Percentiles rank a stretch among this genome's conserved stretches.
Evolutionary conservation across 2,113 vertebrate species (phyloP).

Genomic region (Rhineura floridana): DNA sequence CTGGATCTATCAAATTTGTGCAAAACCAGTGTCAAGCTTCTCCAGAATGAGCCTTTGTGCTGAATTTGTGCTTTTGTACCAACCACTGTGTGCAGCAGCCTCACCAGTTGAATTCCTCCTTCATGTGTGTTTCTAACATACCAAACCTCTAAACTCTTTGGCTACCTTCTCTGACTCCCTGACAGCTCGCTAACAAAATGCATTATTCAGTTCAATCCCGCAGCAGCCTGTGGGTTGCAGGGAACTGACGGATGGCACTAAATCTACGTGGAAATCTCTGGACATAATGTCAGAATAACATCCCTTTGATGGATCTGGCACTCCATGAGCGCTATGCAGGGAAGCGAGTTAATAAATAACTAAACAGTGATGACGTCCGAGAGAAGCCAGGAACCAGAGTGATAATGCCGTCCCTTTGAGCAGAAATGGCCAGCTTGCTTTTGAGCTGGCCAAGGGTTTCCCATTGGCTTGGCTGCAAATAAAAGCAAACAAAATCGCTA

Average conservation of each 20-base stretch:
- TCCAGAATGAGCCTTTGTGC: neutral
- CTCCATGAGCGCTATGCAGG: constrained; percentile 17
- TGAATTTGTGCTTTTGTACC: neutral
- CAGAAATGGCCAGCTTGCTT: neutral
- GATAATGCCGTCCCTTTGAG: neutral
- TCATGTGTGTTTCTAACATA: neutral
- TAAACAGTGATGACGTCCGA: constrained; percentile 24
- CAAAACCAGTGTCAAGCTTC: neutral
- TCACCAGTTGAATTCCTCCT: constrained; percentile 2
- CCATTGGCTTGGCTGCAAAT: neutral
- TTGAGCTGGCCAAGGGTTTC: constrained; percentile 20
- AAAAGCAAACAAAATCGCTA: constrained; percentile 2
- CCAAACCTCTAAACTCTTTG: constrained; percentile 34
- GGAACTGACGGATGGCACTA: neutral
- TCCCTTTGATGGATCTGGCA: constrained; percentile 48
- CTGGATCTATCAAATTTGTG: too few species aligned
- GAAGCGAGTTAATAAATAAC: constrained; percentile 26
- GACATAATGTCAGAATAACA: constrained; percentile 38
- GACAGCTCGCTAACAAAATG: constrained; percentile 16
- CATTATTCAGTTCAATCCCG: constrained; percentile 5
- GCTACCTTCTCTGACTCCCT: constrained; percentile 19
- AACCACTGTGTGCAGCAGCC: neutral
- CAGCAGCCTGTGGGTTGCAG: constrained; percentile 4
- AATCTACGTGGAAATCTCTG: neutral
- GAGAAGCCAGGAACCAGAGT: constrained; percentile 26